Evolutionary conservation across 2,888 invertebrate genomes (phyloP), one percentile per base, ranked within the genome.

Genomic region (Gibbula magus): DNA sequence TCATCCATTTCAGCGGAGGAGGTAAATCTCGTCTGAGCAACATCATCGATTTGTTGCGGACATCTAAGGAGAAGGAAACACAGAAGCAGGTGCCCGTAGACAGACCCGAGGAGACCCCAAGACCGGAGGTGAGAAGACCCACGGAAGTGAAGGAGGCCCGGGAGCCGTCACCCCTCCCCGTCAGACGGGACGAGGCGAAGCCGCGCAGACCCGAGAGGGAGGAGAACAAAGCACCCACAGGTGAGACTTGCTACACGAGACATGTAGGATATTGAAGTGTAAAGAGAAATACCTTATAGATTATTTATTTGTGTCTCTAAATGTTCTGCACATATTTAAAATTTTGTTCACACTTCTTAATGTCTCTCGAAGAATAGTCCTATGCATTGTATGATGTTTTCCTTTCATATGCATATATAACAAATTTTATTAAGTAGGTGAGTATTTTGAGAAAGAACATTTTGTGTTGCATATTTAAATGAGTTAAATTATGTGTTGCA

Each of bases 11-110:
- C 81, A 85, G 85, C 75, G 80, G 81, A 22, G 78, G 81, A 22
- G 77, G 85, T 13, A 84, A 83, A 66, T 85, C 86, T 52, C 80
- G 86, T 13, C 80, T 86, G 56, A 85, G 83, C 77, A 86, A 85
- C 81, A 86, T 86, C 73, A 86, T 86, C 73, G 85, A 86, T 81
- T 82, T 82, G 53, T 79, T 86, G 75, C 77, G 86, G 51, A 83
- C 84, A 16, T 83, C 84, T 35, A 85, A 85, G 45, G 86, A 86
- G 73, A 84, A 85, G 51, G 82, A 85, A 35, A 52, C 51, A 7
- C 32, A 54, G 39, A 73, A 67, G 29, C 67, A 70, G 45, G 39
- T 22, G 51, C 20, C 29, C n/a, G 51, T 13, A 54, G 73, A 66
- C n/a, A 39, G 77, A 77, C 56, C 54, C n/a, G 56, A 56, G 61